Evolutionary conservation across 2,888 invertebrate genomes (phyloP).

Genomic region (Xylota sylvarum): DNA sequence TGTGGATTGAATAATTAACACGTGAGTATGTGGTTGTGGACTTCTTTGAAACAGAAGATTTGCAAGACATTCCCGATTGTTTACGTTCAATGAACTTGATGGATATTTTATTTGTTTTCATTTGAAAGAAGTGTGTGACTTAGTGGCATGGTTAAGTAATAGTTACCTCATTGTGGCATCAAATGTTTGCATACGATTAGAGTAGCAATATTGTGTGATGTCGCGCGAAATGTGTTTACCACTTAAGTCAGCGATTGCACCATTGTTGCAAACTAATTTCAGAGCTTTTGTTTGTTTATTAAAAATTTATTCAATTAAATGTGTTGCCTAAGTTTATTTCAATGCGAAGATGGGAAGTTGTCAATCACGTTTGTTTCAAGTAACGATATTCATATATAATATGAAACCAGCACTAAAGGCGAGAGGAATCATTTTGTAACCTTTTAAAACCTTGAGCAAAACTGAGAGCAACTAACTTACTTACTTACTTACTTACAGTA

Average conservation of each 20-base stretch:
- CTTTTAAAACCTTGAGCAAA: too few species aligned
- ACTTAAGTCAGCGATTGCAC: neutral
- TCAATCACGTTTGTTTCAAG: neutral
- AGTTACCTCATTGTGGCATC: conserved; percentile 32
- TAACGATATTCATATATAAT: neutral
- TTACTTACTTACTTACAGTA: too few species aligned
- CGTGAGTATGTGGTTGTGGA: conserved; percentile 2
- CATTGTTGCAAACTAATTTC: conserved; percentile 9
- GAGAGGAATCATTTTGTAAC: too few species aligned
- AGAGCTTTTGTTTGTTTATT: conserved; percentile 1
- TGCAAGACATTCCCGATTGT: conserved; percentile 17
- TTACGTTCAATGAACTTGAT: conserved; percentile 67
- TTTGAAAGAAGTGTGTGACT: conserved; percentile 1
- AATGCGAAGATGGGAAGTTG: neutral
- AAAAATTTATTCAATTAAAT: neutral
- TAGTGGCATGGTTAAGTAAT: conserved; percentile 33
- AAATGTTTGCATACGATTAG: conserved; percentile 15
- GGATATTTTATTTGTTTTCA: conserved; percentile 34
- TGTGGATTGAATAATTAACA: conserved; percentile 39
- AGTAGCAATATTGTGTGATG: conserved; percentile 6
- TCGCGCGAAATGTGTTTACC: conserved; percentile 19
- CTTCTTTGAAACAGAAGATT: conserved; percentile 24
- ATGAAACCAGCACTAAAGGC: too few species aligned
- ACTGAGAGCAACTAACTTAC: too few species aligned
- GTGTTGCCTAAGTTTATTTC: neutral